Conservation (phyloP, 92 coral and sea anemone genomes). For the Chrysogorgia sp. region DNA sequence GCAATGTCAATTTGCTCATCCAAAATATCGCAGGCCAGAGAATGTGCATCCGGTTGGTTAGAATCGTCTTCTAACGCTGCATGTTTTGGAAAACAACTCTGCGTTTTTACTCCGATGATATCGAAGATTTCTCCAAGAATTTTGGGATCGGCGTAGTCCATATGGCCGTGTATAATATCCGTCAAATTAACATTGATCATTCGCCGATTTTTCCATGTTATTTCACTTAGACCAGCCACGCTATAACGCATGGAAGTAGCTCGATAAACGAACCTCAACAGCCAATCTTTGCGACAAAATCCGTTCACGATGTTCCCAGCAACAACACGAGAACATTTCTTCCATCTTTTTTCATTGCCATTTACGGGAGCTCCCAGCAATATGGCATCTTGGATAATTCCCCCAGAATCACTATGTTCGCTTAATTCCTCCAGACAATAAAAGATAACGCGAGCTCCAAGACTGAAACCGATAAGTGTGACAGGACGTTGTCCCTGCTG, state of each 20-base stretch:
- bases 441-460: constrained; percentile 91
- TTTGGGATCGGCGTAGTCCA: constrained; percentile 73
- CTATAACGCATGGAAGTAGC: constrained; percentile 66
- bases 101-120: constrained; percentile 56
- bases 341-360: constrained; percentile 69
- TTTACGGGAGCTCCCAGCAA: constrained; percentile 90
- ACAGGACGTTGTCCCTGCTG: constrained; percentile 90
- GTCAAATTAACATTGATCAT: constrained; percentile 75
- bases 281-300: constrained; percentile 84
- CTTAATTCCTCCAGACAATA: constrained; percentile 74
- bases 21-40: constrained; percentile 47
- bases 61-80: neutral
- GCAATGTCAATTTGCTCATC: constrained; percentile 63
- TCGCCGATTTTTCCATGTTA: constrained; percentile 72
- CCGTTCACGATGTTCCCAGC: constrained; percentile 83
- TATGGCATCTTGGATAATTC: constrained; percentile 68
- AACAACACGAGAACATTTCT: constrained; percentile 62
- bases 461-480: constrained; percentile 82
- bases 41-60: neutral
- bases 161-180: constrained; percentile 68
- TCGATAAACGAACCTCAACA: constrained; percentile 76
- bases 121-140: constrained; percentile 63
- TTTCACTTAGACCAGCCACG: constrained; percentile 78
- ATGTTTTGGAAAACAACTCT: neutral
- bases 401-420: constrained; percentile 49